phyloP scores from a whole-genome alignment of 37 sponge, comb jelly and placozoan genomes.

The Bolinopsis microptera region DNA sequence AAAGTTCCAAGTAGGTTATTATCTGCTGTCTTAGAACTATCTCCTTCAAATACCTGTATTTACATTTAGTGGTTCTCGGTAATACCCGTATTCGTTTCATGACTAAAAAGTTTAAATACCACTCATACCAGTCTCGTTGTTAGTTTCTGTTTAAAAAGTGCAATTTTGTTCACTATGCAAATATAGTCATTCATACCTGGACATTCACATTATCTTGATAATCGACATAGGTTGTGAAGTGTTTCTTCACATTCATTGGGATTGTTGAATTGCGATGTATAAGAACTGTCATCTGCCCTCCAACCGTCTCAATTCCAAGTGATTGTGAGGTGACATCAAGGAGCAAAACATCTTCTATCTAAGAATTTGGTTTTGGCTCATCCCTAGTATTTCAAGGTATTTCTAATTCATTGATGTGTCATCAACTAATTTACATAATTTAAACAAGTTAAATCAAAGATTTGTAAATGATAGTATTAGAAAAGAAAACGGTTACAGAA shows the following conservation, averaged over 20 bases:
- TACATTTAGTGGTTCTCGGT: background rate
- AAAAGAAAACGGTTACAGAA: no score
- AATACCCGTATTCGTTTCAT: background rate
- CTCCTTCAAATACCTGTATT: slow-evolving; percentile 5
- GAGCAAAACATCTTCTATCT: slow-evolving; percentile 22
- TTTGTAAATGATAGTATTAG: no score
- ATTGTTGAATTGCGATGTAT: slow-evolving; percentile 26
- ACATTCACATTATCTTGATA: slow-evolving; percentile 2
- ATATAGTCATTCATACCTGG: background rate
- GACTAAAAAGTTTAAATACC: background rate
- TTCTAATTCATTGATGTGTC: no score
- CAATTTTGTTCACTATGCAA: background rate
- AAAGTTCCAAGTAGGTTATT: background rate
- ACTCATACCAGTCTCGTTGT: background rate
- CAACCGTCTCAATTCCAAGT: slow-evolving; percentile 11
- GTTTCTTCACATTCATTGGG: slow-evolving; percentile 9
- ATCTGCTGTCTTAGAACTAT: background rate
- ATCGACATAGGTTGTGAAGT: background rate
- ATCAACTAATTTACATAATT: no score
- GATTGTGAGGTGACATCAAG: slow-evolving; percentile 21
- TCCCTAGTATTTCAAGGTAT: no score
- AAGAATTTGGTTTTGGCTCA: no score
- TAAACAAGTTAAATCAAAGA: no score
- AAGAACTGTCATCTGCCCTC: slow-evolving; percentile 4
- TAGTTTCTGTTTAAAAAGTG: background rate